Evolutionary conservation across 2,797 vertebrate genomes (phyloP), one percentile per base, ranked within the genome.

Genomic region (Sebastes umbrosus): DNA sequence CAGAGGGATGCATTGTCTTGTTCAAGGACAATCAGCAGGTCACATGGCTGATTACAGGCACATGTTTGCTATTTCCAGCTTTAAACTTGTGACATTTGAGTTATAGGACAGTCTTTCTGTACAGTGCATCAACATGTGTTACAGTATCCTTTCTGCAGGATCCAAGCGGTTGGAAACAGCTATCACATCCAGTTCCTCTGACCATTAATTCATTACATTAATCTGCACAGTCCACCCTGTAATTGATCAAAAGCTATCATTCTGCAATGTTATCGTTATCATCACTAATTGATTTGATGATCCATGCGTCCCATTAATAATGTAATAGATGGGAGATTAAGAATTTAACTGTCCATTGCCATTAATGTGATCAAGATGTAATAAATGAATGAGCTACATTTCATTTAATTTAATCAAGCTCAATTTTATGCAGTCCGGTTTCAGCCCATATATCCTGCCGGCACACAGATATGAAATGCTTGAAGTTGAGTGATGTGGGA

Each of bases 241-340:
- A 85, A 88, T 83, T 88, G 89, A 92, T 93, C 90, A 92, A 90
- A 88, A 87, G 84, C 88, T 20, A 92, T 94, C 59, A 94, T 94
- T 92, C 89, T 88, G 82, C 79, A 91, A 87, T 90, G 91, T 93
- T 92, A 92, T 92, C 90, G 82, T 94, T 92, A 92, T 95, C 94
- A 94, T 95, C 92, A 93, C 94, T 94, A 95, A 96, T 96, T 94
- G 92, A 95, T 92, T 93, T 90, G 83, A 93, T 94, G 93, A 95
- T 94, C 93, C 93, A 93, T 93, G 89, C 60, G 31, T 87, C 81
- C 89, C 82, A 92, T 95, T 92, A 93, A 93, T 94, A 94, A 93
- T 93, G 90, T 86, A 93, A 92, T 89, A 88, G 86, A 93, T 86
- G 84, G 88, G 74, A 90, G 89, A 95, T 95, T 90, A 94, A 95